phyloP scores from a whole-genome alignment of 2,888 invertebrate genomes.

The Drosophila stalkeri region DNA sequence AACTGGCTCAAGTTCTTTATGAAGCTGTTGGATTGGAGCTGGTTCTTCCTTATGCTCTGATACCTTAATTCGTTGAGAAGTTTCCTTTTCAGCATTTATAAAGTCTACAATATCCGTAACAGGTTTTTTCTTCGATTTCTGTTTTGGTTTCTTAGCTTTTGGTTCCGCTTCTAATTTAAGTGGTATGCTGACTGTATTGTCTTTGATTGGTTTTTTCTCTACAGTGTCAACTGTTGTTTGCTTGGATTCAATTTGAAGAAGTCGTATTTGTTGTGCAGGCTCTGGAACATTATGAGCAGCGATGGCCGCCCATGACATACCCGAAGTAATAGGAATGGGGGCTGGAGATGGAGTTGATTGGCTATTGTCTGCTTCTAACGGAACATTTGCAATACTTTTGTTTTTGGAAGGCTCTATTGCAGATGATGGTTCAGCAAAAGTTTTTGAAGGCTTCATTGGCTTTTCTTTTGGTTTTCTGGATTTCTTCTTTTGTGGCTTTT shows the following conservation, averaged over 20 bases:
- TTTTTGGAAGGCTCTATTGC: conserved; percentile 7
- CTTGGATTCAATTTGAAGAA: conserved; percentile 48
- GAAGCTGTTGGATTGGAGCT: neutral
- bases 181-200: conserved; percentile 51
- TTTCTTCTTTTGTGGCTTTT: conserved; percentile 85
- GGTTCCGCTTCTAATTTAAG: conserved; percentile 60
- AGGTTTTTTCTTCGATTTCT: conserved; percentile 64
- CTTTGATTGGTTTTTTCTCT: conserved; percentile 28
- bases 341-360: conserved; percentile 10
- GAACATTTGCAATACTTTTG: neutral
- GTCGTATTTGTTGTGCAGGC: conserved; percentile 75
- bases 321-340: conserved; percentile 47
- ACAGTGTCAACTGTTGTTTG: conserved; percentile 22
- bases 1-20: conserved; percentile 1
- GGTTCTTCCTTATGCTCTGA: conserved; percentile 4
- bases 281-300: conserved; percentile 81
- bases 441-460: neutral
- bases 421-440: conserved; percentile 7
- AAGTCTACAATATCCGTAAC: conserved; percentile 55
- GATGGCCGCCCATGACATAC: conserved; percentile 80
- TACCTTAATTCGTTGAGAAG: conserved; percentile 15
- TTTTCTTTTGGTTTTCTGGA: conserved; percentile 61
- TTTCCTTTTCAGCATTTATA: conserved; percentile 62
- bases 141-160: conserved; percentile 69
- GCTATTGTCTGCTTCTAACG: neutral